Conservation (phyloP, 2,888 invertebrate species). For the Poecilus cupreus region DNA sequence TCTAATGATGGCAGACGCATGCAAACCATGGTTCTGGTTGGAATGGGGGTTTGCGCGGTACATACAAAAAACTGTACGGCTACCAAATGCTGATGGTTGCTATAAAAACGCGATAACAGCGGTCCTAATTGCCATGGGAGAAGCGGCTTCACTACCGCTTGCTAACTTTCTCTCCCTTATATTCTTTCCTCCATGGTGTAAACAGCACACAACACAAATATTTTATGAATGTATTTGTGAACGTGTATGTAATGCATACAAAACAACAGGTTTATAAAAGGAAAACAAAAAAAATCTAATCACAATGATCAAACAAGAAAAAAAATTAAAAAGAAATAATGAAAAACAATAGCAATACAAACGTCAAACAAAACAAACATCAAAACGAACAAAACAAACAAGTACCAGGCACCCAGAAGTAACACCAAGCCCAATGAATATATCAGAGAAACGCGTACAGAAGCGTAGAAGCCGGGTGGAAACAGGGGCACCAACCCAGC, state of each 20-base stretch:
- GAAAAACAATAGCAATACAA: conserved; percentile 43
- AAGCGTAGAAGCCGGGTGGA: neutral
- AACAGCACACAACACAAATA: neutral
- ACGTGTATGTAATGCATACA: neutral
- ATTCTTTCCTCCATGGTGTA: no score
- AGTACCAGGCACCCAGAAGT: conserved; percentile 14
- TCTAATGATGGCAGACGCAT: no score
- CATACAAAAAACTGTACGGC: no score
- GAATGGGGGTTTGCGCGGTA: no score
- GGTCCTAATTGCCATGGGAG: no score
- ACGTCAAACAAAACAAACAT: conserved; percentile 37
- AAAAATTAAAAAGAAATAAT: conserved; percentile 30
- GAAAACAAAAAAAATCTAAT: neutral
- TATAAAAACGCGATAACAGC: no score
- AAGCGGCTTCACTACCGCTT: no score
- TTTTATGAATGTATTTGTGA: neutral
- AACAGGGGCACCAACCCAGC: conserved; percentile 3
- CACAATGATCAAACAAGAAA: conserved; percentile 27
- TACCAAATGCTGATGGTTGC: no score
- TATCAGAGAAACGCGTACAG: neutral
- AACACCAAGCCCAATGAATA: conserved; percentile 30
- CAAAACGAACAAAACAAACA: conserved; percentile 27
- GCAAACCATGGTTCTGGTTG: no score
- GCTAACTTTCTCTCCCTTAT: no score
- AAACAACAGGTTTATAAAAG: conserved; percentile 34